These are phyloP conservation scores for Dicerorhinus sumatrensis DNA, from an alignment of 2,113 vertebrate species.

Conservation along the genomic window DNA sequence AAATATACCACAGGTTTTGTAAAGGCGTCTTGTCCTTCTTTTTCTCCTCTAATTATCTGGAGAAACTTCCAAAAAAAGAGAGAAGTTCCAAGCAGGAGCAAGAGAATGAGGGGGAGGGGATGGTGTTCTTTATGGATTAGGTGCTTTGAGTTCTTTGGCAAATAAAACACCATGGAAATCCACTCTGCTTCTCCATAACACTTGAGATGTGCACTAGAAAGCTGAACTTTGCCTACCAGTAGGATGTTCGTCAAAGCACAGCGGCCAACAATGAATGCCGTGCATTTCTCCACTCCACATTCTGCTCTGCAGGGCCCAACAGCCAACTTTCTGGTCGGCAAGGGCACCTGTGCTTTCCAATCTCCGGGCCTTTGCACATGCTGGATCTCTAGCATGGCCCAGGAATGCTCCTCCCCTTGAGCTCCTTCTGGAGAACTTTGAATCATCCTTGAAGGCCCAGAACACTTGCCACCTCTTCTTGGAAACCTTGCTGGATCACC, in stretches of 20 bases:
- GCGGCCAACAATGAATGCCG: not conserved
- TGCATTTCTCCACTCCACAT: not conserved
- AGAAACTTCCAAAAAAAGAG: not conserved
- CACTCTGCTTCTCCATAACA: not conserved
- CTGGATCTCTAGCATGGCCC: not conserved
- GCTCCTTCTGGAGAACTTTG: not conserved
- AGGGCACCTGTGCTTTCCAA: not conserved
- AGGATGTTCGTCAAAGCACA: not conserved
- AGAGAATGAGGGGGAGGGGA: not conserved
- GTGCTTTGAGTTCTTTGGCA: not conserved
- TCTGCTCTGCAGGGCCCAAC: not conserved
- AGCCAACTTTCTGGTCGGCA: not conserved
- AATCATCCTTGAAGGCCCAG: not conserved
- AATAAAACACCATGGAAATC: not conserved
- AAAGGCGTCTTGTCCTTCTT: not conserved
- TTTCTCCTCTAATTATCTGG: not conserved
- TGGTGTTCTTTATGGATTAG: not conserved
- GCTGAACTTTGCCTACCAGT: not conserved
- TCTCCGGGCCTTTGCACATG: not conserved
- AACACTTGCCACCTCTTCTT: not conserved
- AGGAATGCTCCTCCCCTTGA: not conserved
- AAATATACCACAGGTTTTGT: not conserved
- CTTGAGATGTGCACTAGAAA: not conserved
- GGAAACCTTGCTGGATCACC: not conserved
- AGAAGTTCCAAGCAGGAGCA: not conserved